Base-by-base conservation (phyloP, 2,113 vertebrate genomes). In the Eulacestoma nigropectus region DNA sequence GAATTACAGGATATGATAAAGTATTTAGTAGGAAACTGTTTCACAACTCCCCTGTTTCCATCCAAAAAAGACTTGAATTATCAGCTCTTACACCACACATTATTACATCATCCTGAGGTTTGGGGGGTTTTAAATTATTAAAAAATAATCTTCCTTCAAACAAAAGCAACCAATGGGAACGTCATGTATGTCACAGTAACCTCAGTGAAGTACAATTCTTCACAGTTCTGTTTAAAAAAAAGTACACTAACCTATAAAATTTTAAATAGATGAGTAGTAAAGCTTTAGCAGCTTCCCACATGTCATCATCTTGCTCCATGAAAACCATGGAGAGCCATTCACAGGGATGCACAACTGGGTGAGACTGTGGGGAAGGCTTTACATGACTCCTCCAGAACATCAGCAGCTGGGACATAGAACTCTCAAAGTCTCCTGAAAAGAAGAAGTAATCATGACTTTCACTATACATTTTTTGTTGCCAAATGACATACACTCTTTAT, bases 261-360 rank as follows among this genome's bases (percentile, higher is more conserved):
- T 97, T 97, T 44, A 98, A 97, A 97, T 99, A 99, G 85, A 99
- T 94, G 47, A 95, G 85, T 35, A 99, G 76, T 32, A 98, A 96
- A 22, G 98, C 97, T 84, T 97, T 99, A 89, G 98, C 98, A n/a
- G 99, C 99, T 94, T 99, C 99, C 91, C 99, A 97, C 98, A 99
- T 98, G 95, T 99, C 99, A 74, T 99, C 99, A 5, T 99, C 99
- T 97, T 99, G 99, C 60, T 99, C 99, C 59, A 98, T 98, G 79
- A 99, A 99, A 85, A 99, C 95, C 91, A 97, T 76, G 37, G 98
- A 98, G 74, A 99, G 84, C 99, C 99, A 99, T 81, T 96, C 97
- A 97, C 99, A 99, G 8, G 55, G 87, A 95, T 99, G 98, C 26
- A 69, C 57, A 67, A 50, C 63, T 17, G 86, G 90, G 4, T 56